A percentile compares a stretch with the other conserved stretches of the same genome.
Evolutionary conservation across 2,113 vertebrate genomes (phyloP).

Genomic region (Aptenodytes forsteri): DNA sequence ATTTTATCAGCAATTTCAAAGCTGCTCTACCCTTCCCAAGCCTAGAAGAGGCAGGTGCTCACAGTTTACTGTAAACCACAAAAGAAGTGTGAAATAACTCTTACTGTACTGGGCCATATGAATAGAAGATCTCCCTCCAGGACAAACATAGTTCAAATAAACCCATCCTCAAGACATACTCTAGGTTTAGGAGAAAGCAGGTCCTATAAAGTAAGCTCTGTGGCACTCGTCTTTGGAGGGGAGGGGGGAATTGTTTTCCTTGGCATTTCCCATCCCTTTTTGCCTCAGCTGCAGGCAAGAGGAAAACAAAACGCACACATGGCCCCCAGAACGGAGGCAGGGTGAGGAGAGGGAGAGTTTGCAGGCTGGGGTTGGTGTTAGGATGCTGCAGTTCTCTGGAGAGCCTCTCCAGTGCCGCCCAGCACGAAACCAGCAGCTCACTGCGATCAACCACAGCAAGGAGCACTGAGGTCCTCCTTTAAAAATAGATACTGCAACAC

Average conservation of each 20-base stretch:
- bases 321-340: background rate
- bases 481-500: background rate
- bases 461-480: background rate
- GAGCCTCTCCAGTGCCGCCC: background rate
- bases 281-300: conserved; percentile 38
- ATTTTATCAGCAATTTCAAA: conserved; percentile 58
- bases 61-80: conserved; percentile 22
- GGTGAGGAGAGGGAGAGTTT: background rate
- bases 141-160: conserved; percentile 16
- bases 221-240: background rate
- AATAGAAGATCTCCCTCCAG: conserved; percentile 40
- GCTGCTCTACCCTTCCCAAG: background rate
- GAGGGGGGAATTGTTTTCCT: conserved; percentile 9
- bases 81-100: background rate
- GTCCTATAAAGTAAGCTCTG: background rate
- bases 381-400: fast-evolving
- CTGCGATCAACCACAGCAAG: background rate
- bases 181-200: background rate
- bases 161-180: background rate
- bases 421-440: background rate
- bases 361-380: background rate
- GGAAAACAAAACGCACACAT: conserved; percentile 28
- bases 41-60: conserved; percentile 44
- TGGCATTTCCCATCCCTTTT: conserved; percentile 19
- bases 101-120: background rate